Base-by-base conservation (phyloP, 2,888 invertebrate species). In the Cinara cedri region DNA sequence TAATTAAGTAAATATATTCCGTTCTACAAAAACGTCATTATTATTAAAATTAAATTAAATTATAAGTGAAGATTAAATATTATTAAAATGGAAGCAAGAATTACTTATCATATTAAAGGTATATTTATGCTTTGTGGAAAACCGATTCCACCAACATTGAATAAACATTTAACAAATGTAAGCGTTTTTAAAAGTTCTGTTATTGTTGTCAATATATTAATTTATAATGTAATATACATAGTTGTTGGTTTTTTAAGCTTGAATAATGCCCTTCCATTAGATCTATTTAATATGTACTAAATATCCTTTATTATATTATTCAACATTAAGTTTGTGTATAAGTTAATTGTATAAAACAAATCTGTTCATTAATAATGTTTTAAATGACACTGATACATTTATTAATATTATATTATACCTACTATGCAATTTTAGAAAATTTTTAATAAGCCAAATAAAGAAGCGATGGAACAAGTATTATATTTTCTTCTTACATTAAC, bases 381-480 rank as follows among this genome's bases (percentile, higher is more conserved):
- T 34, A 34, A 34, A 34, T 34, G 34, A 3, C 3, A 34, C 34
- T 34, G 34, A 34, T 34, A 34, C 34, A 4, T 71, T 44, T 44
- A 21, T 44, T 21, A 16, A 1, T 71, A 11, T 46, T 24, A 49
- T 9, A 16, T 13, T 66, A 16, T 16, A 8, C 24, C 21, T 71
- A 34, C 34, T 34, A 34, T 44, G 21, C 3, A 21, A 54, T 57
- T 76, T 34, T 68, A 76, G 76, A 68, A 57, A 49, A 68, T 76
- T 9, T 76, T 76, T 42, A 62, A 70, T n/a, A 78, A 78, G 24
- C 78, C 78, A 42, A 78, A 78, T 51, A 78, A 78, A 70, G 78
- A 70, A 42, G 78, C 60, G n/a, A 78, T 78, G 78, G 78, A 78
- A 62, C 78, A 78, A 2, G 60, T 78, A 2, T 60, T 78, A 70